phyloP scores from a whole-genome alignment of 2,888 invertebrate genomes.

The Exephanes ischioxanthus region DNA sequence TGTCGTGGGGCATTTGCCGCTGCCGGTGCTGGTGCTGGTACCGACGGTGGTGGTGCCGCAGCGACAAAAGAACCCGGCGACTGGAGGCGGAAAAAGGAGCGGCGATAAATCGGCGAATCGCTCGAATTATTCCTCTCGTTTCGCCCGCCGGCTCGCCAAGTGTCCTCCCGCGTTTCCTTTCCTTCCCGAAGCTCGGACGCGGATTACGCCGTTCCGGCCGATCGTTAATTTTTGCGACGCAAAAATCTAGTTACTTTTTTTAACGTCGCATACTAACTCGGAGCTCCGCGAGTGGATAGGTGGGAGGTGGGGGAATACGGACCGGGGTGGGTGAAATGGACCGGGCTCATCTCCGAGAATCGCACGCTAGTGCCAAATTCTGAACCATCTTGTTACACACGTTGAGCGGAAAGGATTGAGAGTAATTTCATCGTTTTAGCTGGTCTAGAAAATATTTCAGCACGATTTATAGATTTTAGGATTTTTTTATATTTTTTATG shows the following conservation, averaged over 20 bases:
- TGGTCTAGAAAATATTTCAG: no score
- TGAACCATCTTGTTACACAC: no score
- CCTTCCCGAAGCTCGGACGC: slow-evolving; percentile 3
- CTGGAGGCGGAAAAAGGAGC: slow-evolving; percentile 66
- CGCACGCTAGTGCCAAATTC: no score
- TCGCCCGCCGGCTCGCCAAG: background rate
- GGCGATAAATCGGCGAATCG: slow-evolving; percentile 69
- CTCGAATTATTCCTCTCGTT: slow-evolving; percentile 53
- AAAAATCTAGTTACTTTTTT: background rate
- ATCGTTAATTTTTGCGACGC: slow-evolving; percentile 45
- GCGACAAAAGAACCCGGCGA: slow-evolving; percentile 68
- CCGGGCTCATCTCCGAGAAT: no score
- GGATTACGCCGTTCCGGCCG: background rate
- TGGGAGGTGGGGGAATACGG: no score
- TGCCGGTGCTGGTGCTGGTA: background rate
- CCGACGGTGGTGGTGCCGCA: background rate
- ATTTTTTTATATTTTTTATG: no score
- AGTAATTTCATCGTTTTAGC: no score
- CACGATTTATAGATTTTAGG: no score
- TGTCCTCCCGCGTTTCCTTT: slow-evolving; percentile 25
- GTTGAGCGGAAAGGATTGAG: no score
- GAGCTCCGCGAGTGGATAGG: no score
- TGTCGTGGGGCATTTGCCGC: background rate
- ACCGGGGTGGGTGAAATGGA: no score
- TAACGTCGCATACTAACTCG: background rate